Conservation (phyloP, 2,888 invertebrate species). For the Tenthredo scrophulariae region DNA sequence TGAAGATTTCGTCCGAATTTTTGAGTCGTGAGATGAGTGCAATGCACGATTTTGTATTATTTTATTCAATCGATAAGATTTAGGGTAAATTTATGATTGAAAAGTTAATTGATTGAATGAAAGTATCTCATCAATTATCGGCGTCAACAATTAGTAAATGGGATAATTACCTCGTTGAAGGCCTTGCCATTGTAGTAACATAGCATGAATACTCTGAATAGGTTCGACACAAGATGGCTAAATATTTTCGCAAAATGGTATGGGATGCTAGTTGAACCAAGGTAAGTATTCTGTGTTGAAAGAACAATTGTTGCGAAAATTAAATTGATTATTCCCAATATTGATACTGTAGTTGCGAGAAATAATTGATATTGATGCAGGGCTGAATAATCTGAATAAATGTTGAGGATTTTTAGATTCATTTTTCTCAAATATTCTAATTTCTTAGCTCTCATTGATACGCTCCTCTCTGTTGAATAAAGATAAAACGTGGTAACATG, state of each 20-base stretch:
- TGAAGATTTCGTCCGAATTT: not conserved
- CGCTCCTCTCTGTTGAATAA: constrained; percentile 23
- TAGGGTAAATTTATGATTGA: not conserved
- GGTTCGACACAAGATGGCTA: not conserved
- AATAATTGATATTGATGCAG: constrained; percentile 35
- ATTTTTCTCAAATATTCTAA: constrained; percentile 16
- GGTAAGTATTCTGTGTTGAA: not conserved
- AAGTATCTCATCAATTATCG: not conserved
- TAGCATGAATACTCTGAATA: constrained; percentile 10
- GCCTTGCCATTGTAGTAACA: constrained; percentile 35
- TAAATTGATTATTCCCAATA: not conserved
- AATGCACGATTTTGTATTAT: not conserved
- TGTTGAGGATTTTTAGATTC: constrained; percentile 7
- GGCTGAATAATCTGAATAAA: constrained; percentile 21
- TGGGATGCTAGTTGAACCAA: not conserved
- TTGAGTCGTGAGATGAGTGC: not conserved
- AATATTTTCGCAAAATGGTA: not conserved
- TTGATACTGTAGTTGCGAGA: not conserved
- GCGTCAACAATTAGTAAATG: not conserved
- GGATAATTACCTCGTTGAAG: constrained; percentile 26
- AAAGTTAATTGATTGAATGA: not conserved
- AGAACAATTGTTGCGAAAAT: not conserved
- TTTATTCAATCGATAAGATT: not conserved
- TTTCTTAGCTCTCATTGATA: constrained; percentile 6
- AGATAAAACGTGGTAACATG: not conserved